Evolutionary conservation across 2,888 invertebrate genomes (phyloP).

Genomic region (Sicus ferrugineus): DNA sequence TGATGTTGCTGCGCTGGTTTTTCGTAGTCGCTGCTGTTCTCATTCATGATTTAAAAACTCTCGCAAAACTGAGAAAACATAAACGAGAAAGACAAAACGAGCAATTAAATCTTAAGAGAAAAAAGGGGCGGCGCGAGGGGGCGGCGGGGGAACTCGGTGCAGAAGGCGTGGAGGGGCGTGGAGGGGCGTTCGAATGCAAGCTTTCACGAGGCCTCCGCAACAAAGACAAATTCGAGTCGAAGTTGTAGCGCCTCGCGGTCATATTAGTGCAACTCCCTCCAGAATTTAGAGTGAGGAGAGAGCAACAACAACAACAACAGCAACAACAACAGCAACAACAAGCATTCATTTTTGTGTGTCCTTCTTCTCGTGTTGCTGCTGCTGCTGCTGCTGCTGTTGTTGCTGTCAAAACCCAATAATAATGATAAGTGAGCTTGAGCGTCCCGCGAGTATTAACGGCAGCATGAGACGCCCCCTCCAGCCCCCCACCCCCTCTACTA

Average conservation of each 20-base stretch:
- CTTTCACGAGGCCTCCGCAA: not conserved
- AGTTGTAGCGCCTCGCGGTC: constrained; percentile 13
- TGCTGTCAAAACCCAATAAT: constrained; percentile 41
- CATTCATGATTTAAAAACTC: constrained; percentile 6
- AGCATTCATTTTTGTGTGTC: not conserved
- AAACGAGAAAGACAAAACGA: not conserved
- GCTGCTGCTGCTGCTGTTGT: constrained; percentile 11
- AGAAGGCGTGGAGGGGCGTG: too few relatives aligned
- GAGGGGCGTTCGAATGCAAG: too few relatives aligned
- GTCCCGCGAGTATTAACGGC: constrained; percentile 3
- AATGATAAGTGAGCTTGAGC: constrained; percentile 44
- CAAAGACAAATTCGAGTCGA: not conserved
- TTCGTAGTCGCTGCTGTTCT: not conserved
- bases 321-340: constrained; percentile 16
- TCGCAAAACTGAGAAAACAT: not conserved
- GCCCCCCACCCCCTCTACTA: too few relatives aligned
- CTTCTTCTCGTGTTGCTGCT: not conserved
- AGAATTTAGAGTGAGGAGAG: not conserved
- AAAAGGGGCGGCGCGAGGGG: too few relatives aligned
- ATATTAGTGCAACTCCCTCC: constrained; percentile 24
- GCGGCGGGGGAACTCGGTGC: too few relatives aligned
- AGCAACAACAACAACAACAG: constrained; percentile 14
- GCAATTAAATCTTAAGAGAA: not conserved
- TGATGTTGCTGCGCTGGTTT: not conserved
- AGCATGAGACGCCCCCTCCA: too few relatives aligned